Evolutionary conservation across 37 sponge, comb jelly and placozoan species (phyloP), one percentile per base, ranked within the genome.

Genomic region (Corticium candelabrum): DNA sequence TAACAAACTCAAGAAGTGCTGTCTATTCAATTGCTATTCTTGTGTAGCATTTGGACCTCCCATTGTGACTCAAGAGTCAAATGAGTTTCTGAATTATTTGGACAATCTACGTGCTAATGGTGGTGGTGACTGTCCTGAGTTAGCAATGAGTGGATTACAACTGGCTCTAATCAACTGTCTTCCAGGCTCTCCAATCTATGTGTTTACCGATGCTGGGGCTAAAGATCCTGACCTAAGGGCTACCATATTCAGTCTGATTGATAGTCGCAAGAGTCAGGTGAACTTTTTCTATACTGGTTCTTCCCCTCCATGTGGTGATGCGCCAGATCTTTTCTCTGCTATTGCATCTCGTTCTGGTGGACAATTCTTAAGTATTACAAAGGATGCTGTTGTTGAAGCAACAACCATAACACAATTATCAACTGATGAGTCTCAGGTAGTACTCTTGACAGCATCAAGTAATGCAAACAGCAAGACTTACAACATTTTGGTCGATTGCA

Each of bases 171-270:
- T 50, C 31, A 41, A 41, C 3, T 77, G 67, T 2, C 31, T 29
- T 43, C 41, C 57, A 30, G 67, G 37, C 30, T 77, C 57, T 29
- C 1, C 62, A 2, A 43, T 77, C 7, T 41, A 37, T 32, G 78
- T 77, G 4, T 43, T 77, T 68, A 77, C 78, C 31, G 78, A 77
- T 77, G 78, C 78, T 11, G 78, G 57, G 30, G 67, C 78, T 30
- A 77, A 57, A 30, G 78, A 77, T 34, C 31, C 21, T 4, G 73
- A 70, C 33, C 21, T 50, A 21, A 50, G 21, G 21, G 62, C 11
- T 50, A 21, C 11, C 11, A 21, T 50, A 27, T 27, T 50, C 15
- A 50, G 21, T 21, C 21, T 50, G 62, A 50, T 50, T 21, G 62
- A 50, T 27, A 21, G 15, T 27, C 11, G 21, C 11, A 50, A 50